A percentile compares a stretch with the other conserved stretches of the same genome.
Evolutionary conservation across 2,113 vertebrate genomes (phyloP).

Genomic region (Cranoglanis bouderius): DNA sequence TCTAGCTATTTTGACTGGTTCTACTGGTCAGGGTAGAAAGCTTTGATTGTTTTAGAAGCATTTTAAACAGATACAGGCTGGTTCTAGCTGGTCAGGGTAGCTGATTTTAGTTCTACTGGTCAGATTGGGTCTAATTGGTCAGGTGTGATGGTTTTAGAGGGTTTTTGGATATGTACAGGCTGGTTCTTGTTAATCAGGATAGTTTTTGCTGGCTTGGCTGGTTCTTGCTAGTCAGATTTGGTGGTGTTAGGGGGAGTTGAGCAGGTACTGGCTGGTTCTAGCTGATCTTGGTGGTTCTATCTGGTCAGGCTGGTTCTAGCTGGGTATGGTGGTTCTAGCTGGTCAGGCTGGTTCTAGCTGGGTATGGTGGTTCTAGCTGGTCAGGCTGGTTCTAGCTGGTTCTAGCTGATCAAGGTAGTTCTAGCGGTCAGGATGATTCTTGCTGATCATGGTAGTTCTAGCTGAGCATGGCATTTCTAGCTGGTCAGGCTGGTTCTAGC

Average conservation of each 20-base stretch:
- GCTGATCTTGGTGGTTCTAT: not conserved
- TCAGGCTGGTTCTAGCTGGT: not conserved
- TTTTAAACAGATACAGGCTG: not conserved
- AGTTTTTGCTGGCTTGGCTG: not conserved
- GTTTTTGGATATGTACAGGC: not conserved
- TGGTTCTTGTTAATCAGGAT: not conserved
- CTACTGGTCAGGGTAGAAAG: not conserved
- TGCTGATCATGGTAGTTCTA: not conserved
- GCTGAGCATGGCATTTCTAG: not conserved
- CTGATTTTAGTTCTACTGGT: not conserved
- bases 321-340: not conserved
- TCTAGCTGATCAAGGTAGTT: not conserved
- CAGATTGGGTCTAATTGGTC: not conserved
- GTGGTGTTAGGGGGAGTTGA: not conserved
- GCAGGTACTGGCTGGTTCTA: not conserved
- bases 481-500: not conserved
- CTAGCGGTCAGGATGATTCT: not conserved
- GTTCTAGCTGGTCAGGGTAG: not conserved
- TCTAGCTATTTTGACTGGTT: not conserved
- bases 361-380: not conserved
- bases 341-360: not conserved
- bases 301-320: not conserved
- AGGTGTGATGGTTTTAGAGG: not conserved
- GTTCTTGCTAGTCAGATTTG: not conserved
- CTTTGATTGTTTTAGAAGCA: not conserved